Base-by-base conservation (phyloP, 2,797 vertebrate species). In the Propithecus perrieri region DNA sequence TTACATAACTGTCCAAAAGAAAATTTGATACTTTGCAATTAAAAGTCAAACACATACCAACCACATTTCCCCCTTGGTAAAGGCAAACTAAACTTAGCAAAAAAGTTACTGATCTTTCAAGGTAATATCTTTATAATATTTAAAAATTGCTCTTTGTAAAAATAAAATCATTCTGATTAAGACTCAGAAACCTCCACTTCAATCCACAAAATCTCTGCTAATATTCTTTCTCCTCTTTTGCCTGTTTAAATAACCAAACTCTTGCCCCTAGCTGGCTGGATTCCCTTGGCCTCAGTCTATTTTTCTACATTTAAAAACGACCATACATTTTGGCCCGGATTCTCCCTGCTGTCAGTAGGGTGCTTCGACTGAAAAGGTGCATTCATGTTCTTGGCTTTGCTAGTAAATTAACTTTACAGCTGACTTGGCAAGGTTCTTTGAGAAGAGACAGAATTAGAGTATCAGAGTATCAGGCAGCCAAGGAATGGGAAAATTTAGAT, bases 291-390 rank as follows among this genome's bases (percentile, higher is more conserved):
- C 26, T 89, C 57, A 35, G 0, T 69, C 79, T 85, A 33, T 81
- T 95, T 92, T 67, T 85, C 85, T 96, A 7, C 67, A 30, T 76
- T 86, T 86, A 86, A 93, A 89, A 81, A 81, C 76, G 81, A 69
- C 43, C 26, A 48, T 46, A 30, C 69, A 84, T 59, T 61, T 67
- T 87, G 71, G 71, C 63, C 43, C 55, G 86, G 69, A 90, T 81
- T 84, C 57, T 84, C n/a, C 28, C 26, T 91, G 80, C 57, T 88
- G 75, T 87, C 71, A 26, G 15, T 53, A 86, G 76, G 53, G 83
- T 90, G 46, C 55, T 89, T 72, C 84, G 71, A 46, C 50, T 48
- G 20, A 88, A 63, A 72, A 72, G 24, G 43, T 95, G 26, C 2
- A 12, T 57, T 89, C 20, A 22, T 59, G 63, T 84, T 65, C 63